A percentile compares a stretch with the other conserved stretches of the same genome.
Evolutionary conservation across 2,888 invertebrate genomes (phyloP).

Genomic region (Drosophila borealis): DNA sequence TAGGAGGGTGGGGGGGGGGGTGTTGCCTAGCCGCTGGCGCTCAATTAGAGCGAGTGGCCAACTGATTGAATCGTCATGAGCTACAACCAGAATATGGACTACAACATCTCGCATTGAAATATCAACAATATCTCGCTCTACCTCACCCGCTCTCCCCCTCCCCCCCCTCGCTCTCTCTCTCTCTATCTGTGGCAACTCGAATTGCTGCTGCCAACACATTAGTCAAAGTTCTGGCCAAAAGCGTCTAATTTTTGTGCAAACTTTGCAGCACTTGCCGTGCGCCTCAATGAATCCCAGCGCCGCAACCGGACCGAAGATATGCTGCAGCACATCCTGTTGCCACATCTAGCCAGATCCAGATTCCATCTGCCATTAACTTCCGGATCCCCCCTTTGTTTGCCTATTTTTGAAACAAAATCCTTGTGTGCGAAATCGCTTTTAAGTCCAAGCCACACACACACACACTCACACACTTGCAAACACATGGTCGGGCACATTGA

Average conservation of each 20-base stretch:
- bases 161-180: background rate
- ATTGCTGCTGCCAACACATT: conserved; percentile 33
- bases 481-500: background rate
- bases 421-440: conserved; percentile 24
- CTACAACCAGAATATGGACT: background rate
- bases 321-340: conserved; percentile 11
- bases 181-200: background rate
- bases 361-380: conserved; percentile 9
- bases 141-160: background rate
- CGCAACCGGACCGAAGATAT: conserved; percentile 6
- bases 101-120: conserved; percentile 13
- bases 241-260: conserved; percentile 63
- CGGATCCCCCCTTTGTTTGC: conserved; percentile 31
- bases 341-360: conserved; percentile 17
- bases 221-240: conserved; percentile 51
- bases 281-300: conserved; percentile 37
- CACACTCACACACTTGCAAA: background rate
- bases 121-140: conserved; percentile 9
- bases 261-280: conserved; percentile 35
- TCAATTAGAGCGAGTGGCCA: conserved; percentile 69
- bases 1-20: background rate
- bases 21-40: conserved; percentile 37
- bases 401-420: conserved; percentile 34
- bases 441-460: conserved; percentile 1
- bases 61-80: conserved; percentile 45